Base-by-base conservation (phyloP, 53 echinoderm and acorn worm genomes). In the Henricia sp. region DNA sequence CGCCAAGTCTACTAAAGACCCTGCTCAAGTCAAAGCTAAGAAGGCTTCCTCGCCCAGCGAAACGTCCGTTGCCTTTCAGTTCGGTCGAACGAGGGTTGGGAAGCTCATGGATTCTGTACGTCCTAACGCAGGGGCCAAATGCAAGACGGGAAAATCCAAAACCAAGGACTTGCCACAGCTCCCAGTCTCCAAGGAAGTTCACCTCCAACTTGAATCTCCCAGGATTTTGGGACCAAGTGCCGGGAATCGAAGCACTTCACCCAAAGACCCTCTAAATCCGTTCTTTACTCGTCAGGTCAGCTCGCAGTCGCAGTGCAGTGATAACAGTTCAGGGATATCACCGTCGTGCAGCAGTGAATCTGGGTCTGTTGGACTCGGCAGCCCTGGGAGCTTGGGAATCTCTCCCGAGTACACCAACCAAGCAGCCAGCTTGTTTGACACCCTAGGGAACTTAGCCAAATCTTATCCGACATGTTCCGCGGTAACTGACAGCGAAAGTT, bases 231-330 rank as follows among this genome's bases (percentile, higher is more conserved):
- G 63, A 25, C 68, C 43, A 34, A 69, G 11, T 19, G 13, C 55
- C 37, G 50, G 24, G 40, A 74, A 43, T 35, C 67, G 56, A 36
- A 76, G 36, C 38, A 12, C 62, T 48, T 80, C 80, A 19, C 64
- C 80, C 16, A 80, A 62, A 10, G 64, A 80, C 50, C 62, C 80
- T 26, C 73, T 80, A 23, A 84, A 73, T 74, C 90, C 88, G 25
- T 85, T 90, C 52, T 93, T 93, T 29, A 78, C 90, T 6, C 86
- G 96, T 16, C 96, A 96, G 80, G 84, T 67, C 52, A 96, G 96
- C 70, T 75, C 86, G 33, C 96, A 96, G 34, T 96, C 96, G 5
- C 68, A 82, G 14, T 83, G 86, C 29, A 96, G 96, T 85, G 96
- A 96, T 39, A 88, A 88, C 28, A 95, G 95, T 68, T 75, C 89